Evolutionary conservation across 2,888 invertebrate species (phyloP), one percentile per base, ranked within the genome.

Genomic region (Anodontia alba): DNA sequence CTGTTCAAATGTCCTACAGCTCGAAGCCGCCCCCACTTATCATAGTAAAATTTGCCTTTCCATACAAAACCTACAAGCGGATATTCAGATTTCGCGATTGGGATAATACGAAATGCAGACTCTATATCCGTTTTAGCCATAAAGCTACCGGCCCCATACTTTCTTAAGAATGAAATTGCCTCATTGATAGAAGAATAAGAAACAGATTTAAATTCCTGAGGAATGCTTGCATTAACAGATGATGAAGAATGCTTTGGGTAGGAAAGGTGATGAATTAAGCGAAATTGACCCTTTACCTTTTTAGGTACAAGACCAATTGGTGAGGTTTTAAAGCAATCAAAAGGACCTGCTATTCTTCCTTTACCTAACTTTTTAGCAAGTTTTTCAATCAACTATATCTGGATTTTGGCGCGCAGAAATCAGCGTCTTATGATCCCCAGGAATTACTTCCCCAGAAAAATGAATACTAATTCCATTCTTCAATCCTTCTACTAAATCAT

Each of bases 51-150:
- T 20, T 76, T 17, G 15, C 68, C 69, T 31, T 75, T 43, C 17
- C 38, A 67, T 31, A 43, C 31, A 42, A 83, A 77, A 2, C 77
- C 79, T 12, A 80, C 20, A 17, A 77, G n/a, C 2, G 46, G 43
- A 33, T 76, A 49, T 15, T 75, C 62, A 20, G 3, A 1, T 8
- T 67, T 73, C 38, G 38, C 26, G 5, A 78, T 72, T 8, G 78
- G 75, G 0, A 74, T 20, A 23, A 75, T 26, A 38, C 74, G 38
- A 66, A 73, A 76, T 2, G 71, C 79, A 26, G 51, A 23, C 31
- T 80, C 75, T 8, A 80, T 75, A 38, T 80, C 79, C 29, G 71
- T 71, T 43, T 80, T 80, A 3, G 75, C 79, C 72, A 80, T 75
- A 33, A 33, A 43, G 15, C 43, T 17, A 0, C 66, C 66, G 20